Evolutionary conservation across 2,797 vertebrate species (phyloP), one percentile per base, ranked within the genome.

Genomic region (Takifugu rubripes): DNA sequence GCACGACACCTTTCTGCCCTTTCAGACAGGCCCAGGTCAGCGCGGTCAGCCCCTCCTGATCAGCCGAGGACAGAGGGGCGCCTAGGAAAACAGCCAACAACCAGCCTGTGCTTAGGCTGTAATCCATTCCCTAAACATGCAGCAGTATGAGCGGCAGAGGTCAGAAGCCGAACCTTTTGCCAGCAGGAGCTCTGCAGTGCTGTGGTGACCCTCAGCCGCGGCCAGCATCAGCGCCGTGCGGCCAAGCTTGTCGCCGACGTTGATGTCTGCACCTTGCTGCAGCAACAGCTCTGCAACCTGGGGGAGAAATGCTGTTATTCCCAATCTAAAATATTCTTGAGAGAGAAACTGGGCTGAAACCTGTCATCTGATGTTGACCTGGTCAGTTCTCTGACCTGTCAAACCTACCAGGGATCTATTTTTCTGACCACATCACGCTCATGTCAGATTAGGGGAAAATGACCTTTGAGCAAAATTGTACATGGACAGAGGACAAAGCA

Each of bases 11-110:
- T 84, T 89, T 93, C 79, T 97, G 96, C 16, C 95, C 94, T 84
- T 96, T 99, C 65, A 97, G 84, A 83, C 97, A 98, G 0, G 96
- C 95, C 97, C 96, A 98, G 83, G 96, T 92, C 25, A 98, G 81
- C 0, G 94, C 92, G 0, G 94, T 94, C 82, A 98, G 82, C 0
- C 96, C 96, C 74, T 99, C 97, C 77, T 95, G 95, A 82, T 99
- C 97, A 70, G 92, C 72, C 2, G 93, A 85, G 33, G 93, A 90
- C 79, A 95, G 58, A 45, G 84, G 66, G 14, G 94, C 94, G 43
- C 94, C 97, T 99, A 78, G 56, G 48, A 58, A 21, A 31, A 64
- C 33, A 68, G 31, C 52, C 26, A 49, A 52, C 3, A 51, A n/a
- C 55, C 33, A 65, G 12, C 44, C 44, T 36, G 6, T 43, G 26